Base-by-base conservation (phyloP, 2,888 invertebrate species). In the Spisula solida region DNA sequence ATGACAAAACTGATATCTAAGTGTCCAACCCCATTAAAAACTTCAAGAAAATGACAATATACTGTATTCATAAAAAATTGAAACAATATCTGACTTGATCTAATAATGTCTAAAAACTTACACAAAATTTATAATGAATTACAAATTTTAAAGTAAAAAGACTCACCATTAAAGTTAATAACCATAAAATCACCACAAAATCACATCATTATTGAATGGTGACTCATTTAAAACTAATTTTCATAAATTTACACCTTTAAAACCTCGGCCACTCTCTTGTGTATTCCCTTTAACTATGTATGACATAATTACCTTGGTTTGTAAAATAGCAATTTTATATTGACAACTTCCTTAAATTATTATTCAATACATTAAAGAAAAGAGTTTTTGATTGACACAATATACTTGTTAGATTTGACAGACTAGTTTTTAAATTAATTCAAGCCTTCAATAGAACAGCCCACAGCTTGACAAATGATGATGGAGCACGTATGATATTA, bases 271-370 rank as follows among this genome's bases (percentile, higher is more conserved):
- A 41, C 8, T 5, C 14, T 75, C 29, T 10, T 31, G 1, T 31
- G 31, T 14, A 16, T 34, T 16, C 18, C 12, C 51, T 51, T 55
- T 56, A n/a, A n/a, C 34, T 78, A 79, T 56, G 56, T 48, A 41
- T 79, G 55, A 79, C 55, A 85, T 78, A 85, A 85, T 85, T 29
- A 85, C 79, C 56, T 56, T 14, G 16, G 12, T 10, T 48, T 1
- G 34, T 47, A 55, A 81, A 81, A 81, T 66, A 66, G 66, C 41
- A 60, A 29, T 75, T 78, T 56, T 79, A 55, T 29, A 12, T 14
- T 86, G 82, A 82, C 82, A 87, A 87, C 87, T 87, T 87, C 87
- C 87, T 87, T 60, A 29, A 87, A 82, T 56, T 56, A 79, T 78
- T 82, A 55, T 87, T 82, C 87, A 87, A 82, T 82, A 55, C 79